phyloP scores from a whole-genome alignment of 2,113 vertebrate genomes.

The Chaetorhynchus papuensis region DNA sequence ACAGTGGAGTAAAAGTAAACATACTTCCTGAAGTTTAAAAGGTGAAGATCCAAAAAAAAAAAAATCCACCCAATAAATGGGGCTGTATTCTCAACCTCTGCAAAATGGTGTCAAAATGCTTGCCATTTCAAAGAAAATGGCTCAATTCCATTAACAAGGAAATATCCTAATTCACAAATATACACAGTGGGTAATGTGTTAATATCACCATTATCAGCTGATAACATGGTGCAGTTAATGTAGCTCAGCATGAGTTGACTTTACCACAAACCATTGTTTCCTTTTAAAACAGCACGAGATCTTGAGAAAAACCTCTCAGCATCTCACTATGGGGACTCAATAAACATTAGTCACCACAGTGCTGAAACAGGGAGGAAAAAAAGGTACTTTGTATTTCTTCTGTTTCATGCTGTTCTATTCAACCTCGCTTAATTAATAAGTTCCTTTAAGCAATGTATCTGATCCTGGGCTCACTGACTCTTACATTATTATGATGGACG shows the following conservation, averaged over 20 bases:
- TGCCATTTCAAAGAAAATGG: conserved; percentile 58
- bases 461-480: neutral
- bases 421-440: conserved; percentile 67
- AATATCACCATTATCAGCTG: conserved; percentile 71
- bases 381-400: conserved; percentile 62
- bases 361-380: conserved; percentile 35
- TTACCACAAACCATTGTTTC: conserved; percentile 74
- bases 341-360: conserved; percentile 70
- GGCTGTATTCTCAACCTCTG: neutral
- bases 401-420: conserved; percentile 63
- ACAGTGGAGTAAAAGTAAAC: neutral
- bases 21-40: neutral
- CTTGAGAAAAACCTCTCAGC: conserved; percentile 67
- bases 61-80: neutral
- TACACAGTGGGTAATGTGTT: conserved; percentile 72
- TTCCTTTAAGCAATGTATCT: conserved; percentile 18
- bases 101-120: conserved; percentile 43
- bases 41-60: neutral
- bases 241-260: conserved; percentile 75
- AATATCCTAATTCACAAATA: conserved; percentile 71
- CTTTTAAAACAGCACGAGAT: conserved; percentile 69
- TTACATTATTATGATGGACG: neutral
- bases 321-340: conserved; percentile 68
- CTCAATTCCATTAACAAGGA: conserved; percentile 68
- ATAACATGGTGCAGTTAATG: conserved; percentile 75